Percentiles rank a stretch among this genome's conserved stretches.
phyloP scores from a whole-genome alignment of 2,797 vertebrate genomes.

The Phrynocephalus vlangalii region DNA sequence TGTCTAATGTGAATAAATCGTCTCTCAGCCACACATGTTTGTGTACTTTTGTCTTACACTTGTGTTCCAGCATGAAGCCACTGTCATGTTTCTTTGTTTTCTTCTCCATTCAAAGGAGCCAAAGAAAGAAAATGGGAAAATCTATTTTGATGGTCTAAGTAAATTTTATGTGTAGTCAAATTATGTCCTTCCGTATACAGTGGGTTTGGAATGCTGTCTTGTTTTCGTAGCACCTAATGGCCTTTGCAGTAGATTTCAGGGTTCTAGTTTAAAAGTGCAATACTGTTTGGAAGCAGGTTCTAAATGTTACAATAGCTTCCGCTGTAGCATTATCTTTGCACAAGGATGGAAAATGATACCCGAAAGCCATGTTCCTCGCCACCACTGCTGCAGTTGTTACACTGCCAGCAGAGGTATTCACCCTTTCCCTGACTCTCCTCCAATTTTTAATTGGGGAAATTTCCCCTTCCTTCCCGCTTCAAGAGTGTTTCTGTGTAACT shows the following conservation, averaged over 20 bases:
- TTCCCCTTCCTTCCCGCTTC: background rate
- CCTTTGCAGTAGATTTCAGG: constrained; percentile 70
- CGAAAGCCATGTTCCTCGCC: background rate
- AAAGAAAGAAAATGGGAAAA: constrained; percentile 47
- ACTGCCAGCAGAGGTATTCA: background rate
- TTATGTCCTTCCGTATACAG: constrained; percentile 69
- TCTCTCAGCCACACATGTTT: constrained; percentile 33
- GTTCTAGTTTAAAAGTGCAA: constrained; percentile 31
- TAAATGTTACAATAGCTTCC: constrained; percentile 56
- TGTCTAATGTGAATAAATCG: constrained; percentile 38
- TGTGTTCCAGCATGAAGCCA: constrained; percentile 9
- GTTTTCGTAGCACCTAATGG: constrained; percentile 63
- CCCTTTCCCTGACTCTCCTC: background rate
- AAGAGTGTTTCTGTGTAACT: background rate
- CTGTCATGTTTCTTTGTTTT: constrained; percentile 48
- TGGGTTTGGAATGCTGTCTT: constrained; percentile 65
- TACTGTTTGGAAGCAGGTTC: constrained; percentile 18
- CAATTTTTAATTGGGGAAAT: constrained; percentile 5
- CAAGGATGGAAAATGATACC: constrained; percentile 8
- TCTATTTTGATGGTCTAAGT: constrained; percentile 55
- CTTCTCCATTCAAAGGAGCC: constrained; percentile 40
- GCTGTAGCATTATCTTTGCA: constrained; percentile 60
- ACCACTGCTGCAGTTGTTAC: background rate
- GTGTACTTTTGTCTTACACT: constrained; percentile 59
- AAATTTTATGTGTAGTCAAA: constrained; percentile 40